A percentile compares a stretch with the other conserved stretches of the same genome.
These are phyloP conservation scores for Strigamia crassipes DNA, from an alignment of 2,888 invertebrate genomes.

Conservation along the genomic window DNA sequence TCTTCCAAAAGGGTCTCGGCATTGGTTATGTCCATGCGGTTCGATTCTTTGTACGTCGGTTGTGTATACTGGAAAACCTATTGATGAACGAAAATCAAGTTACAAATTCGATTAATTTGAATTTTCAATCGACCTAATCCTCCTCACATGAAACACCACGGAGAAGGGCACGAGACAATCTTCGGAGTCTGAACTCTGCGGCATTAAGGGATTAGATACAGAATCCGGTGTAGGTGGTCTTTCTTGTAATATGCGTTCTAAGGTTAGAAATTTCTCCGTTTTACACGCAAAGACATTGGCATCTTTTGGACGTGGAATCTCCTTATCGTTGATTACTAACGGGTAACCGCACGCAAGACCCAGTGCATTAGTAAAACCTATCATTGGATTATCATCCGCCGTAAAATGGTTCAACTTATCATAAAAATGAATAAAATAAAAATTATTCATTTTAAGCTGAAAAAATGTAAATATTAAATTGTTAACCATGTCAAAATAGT, in stretches of 20 bases:
- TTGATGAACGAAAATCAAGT: neutral
- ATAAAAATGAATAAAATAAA: neutral
- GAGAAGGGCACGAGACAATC: neutral
- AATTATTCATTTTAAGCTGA: neutral
- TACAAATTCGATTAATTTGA: neutral
- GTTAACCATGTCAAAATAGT: neutral
- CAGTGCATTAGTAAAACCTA: constrained; percentile 21
- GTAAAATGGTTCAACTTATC: constrained; percentile 19
- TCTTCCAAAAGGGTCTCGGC: neutral
- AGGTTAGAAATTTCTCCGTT: neutral
- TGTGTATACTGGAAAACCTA: neutral
- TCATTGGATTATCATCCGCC: neutral
- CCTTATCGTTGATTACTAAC: neutral
- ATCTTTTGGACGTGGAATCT: neutral
- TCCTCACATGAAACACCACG: neutral
- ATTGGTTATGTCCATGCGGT: neutral
- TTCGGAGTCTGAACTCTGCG: too few species aligned
- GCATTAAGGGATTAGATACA: too few species aligned
- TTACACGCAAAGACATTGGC: neutral
- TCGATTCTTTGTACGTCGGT: neutral
- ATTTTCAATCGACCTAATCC: neutral
- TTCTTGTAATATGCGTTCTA: neutral
- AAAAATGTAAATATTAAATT: too few species aligned
- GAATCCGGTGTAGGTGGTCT: neutral
- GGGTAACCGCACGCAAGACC: constrained; percentile 7